Evolutionary conservation across 2,797 vertebrate genomes (phyloP).

Genomic region (Arnoldichthys spilopterus): DNA sequence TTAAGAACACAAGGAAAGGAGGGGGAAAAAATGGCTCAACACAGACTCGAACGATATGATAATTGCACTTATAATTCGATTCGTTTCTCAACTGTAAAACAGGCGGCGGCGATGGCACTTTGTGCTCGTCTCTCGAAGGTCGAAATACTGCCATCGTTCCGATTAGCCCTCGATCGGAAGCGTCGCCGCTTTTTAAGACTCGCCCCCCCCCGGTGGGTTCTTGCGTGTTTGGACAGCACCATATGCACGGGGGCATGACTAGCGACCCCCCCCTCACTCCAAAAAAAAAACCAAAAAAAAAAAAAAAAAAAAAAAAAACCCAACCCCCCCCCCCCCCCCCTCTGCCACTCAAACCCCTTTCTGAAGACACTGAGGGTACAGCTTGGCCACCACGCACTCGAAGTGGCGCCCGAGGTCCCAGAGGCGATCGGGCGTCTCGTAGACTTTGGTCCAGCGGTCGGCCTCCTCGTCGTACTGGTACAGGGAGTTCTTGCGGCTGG

Average conservation of each 20-base stretch:
- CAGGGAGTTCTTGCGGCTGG: conserved; percentile 98
- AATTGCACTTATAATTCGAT: conserved; percentile 99
- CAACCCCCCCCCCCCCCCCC: conserved; percentile 52
- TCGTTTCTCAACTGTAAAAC: conserved; percentile 84
- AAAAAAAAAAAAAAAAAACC: neutral
- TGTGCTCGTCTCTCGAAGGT: conserved; percentile 70
- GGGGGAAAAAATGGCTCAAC: conserved; percentile 74
- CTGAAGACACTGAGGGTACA: conserved; percentile 99
- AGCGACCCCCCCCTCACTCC: conserved; percentile 62
- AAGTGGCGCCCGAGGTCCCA: conserved; percentile 99
- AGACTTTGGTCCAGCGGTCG: conserved; percentile 93
- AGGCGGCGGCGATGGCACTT: conserved; percentile 83
- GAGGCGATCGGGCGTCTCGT: conserved; percentile 96
- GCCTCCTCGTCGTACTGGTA: conserved; percentile 92
- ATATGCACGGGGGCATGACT: conserved; percentile 73
- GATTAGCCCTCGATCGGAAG: conserved; percentile 55
- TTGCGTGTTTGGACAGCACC: conserved; percentile 84
- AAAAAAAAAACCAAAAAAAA: conserved; percentile 54
- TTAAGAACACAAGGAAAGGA: conserved; percentile 67
- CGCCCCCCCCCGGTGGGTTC: conserved; percentile 63
- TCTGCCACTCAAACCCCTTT: conserved; percentile 89
- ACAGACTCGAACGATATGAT: conserved; percentile 82
- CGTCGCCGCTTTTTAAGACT: conserved; percentile 65
- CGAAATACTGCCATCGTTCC: conserved; percentile 81
- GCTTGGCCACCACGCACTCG: conserved; percentile 98